Evolutionary conservation across 2,113 vertebrate species (phyloP).

Genomic region (Rhizomys pruinosus): DNA sequence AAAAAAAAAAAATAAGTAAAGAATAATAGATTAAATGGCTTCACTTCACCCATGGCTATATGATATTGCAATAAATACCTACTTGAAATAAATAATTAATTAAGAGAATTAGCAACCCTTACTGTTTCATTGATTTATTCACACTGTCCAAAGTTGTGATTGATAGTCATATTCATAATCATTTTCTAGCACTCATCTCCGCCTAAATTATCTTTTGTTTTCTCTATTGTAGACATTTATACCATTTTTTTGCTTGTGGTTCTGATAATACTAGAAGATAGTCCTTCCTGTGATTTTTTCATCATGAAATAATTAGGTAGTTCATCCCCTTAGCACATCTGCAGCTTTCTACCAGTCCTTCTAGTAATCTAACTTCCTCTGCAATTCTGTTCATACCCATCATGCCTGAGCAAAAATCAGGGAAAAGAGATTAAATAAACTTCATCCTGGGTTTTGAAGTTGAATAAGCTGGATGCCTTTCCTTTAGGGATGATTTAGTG

Average conservation of each 20-base stretch:
- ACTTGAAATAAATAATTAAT: slow-evolving; percentile 28
- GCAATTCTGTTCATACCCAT: not conserved
- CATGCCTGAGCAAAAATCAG: not conserved
- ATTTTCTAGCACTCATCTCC: not conserved
- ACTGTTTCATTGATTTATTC: slow-evolving; percentile 10
- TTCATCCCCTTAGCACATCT: not conserved
- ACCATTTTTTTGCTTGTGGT: slow-evolving; percentile 8
- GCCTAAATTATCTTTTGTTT: not conserved
- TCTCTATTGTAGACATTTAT: slow-evolving; percentile 17
- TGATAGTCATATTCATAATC: not conserved
- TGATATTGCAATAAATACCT: not conserved
- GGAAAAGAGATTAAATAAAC: slow-evolving; percentile 45
- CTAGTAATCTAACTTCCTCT: not conserved
- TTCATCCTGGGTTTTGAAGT: slow-evolving; percentile 9
- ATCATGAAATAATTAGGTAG: slow-evolving; percentile 8
- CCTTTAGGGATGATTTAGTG: slow-evolving; percentile 17
- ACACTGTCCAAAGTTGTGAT: not conserved
- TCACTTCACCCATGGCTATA: no score
- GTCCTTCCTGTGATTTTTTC: not conserved
- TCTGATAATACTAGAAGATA: not conserved
- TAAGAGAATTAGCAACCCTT: not conserved
- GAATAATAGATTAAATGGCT: no score
- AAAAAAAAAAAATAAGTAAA: no score
- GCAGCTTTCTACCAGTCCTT: not conserved
- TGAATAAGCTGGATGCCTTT: slow-evolving; percentile 38